Percentiles rank a stretch among this genome's conserved stretches.
These are phyloP conservation scores for Enteromius fasciolatus DNA, from an alignment of 2,797 vertebrate genomes.

Conservation along the genomic window DNA sequence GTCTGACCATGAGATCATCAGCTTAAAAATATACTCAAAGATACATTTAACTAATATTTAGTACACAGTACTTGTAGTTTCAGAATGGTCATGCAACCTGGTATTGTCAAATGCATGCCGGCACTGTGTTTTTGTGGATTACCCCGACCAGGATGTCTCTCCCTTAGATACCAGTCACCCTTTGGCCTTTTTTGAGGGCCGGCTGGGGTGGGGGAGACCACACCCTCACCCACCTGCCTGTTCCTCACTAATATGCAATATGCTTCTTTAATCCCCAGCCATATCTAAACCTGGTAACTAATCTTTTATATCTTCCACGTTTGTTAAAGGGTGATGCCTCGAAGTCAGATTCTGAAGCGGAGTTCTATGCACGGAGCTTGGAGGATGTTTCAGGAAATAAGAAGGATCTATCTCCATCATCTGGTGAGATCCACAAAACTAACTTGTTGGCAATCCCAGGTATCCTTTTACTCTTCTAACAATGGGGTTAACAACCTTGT, in stretches of 20 bases:
- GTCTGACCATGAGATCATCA: slow-evolving; percentile 58
- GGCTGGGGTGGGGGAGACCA: slow-evolving; percentile 55
- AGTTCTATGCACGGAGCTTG: slow-evolving; percentile 83
- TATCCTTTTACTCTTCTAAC: slow-evolving; percentile 7
- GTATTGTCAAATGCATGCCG: slow-evolving; percentile 67
- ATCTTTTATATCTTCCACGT: slow-evolving; percentile 50
- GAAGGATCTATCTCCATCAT: slow-evolving; percentile 84
- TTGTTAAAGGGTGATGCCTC: slow-evolving; percentile 87
- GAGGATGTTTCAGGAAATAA: slow-evolving; percentile 88
- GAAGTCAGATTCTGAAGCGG: slow-evolving; percentile 89
- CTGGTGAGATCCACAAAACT: slow-evolving; percentile 79
- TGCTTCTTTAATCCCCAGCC: slow-evolving; percentile 20
- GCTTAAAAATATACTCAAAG: slow-evolving; percentile 49
- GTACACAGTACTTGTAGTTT: slow-evolving; percentile 54
- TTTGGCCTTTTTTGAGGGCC: slow-evolving; percentile 56
- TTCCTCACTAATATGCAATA: slow-evolving; percentile 21
- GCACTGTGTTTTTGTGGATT: slow-evolving; percentile 45
- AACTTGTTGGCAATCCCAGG: background rate
- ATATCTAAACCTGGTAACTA: background rate
- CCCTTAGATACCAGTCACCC: slow-evolving; percentile 53
- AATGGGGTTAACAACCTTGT: background rate
- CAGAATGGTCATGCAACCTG: slow-evolving; percentile 65
- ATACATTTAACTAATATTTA: slow-evolving; percentile 56
- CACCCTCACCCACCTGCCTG: slow-evolving; percentile 48
- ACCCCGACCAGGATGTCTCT: slow-evolving; percentile 48